Evolutionary conservation across 2,797 vertebrate genomes (phyloP).

Genomic region (Merluccius polli): DNA sequence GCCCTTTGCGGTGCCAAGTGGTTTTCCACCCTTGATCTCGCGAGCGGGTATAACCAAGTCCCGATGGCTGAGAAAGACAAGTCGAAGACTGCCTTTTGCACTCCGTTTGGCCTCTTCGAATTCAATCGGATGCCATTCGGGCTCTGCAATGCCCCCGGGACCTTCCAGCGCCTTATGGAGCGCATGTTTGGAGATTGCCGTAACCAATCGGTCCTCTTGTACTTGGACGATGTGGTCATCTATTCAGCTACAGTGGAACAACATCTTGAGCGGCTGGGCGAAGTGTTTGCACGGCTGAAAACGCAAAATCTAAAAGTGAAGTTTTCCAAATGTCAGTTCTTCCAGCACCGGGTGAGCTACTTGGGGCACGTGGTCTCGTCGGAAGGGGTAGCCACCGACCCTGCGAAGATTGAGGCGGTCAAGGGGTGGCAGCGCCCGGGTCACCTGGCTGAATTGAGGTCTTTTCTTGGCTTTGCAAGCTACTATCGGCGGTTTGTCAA

Average conservation of each 20-base stretch:
- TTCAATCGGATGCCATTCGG: slow-evolving; percentile 17
- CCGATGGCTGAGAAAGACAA: slow-evolving; percentile 7
- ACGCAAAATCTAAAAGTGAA: slow-evolving; percentile 4
- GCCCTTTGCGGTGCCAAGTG: not conserved
- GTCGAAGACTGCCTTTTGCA: slow-evolving; percentile 11
- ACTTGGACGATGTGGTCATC: not conserved
- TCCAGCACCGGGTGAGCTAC: slow-evolving; percentile 4
- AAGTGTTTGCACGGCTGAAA: not conserved
- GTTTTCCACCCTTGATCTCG: slow-evolving; percentile 18
- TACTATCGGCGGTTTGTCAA: not conserved
- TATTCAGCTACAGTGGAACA: not conserved
- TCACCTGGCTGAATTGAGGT: not conserved
- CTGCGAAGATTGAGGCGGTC: slow-evolving; percentile 6
- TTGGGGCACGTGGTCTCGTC: slow-evolving; percentile 9
- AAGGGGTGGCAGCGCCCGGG: not conserved
- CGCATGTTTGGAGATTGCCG: not conserved
- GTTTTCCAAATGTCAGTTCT: slow-evolving; percentile 10
- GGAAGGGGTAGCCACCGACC: slow-evolving; percentile 20
- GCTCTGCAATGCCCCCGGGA: too few relatives aligned
- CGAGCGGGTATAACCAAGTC: slow-evolving; percentile 21
- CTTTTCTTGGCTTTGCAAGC: too few relatives aligned
- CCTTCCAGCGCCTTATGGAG: too few relatives aligned
- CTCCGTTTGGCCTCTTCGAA: slow-evolving; percentile 1
- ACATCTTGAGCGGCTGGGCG: slow-evolving; percentile 5
- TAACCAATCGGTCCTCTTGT: slow-evolving; percentile 7